phyloP scores from a whole-genome alignment of 1,140 invertebrate genomes.

The Trichonephila clavipes region DNA sequence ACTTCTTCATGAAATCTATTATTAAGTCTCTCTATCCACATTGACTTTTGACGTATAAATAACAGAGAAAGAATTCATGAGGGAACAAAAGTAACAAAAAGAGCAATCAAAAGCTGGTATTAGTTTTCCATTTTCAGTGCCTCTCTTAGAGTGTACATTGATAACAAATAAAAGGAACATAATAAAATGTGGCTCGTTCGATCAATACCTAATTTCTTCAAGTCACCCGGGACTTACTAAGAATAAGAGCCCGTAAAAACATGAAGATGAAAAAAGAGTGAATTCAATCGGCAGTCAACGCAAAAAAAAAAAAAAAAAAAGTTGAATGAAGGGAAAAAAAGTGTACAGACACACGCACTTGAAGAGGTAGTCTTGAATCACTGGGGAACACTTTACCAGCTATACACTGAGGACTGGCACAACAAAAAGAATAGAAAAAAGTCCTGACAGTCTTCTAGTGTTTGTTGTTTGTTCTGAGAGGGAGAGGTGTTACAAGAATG shows the following conservation, averaged over 20 bases:
- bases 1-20: slow-evolving; percentile 25
- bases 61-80: slow-evolving; percentile 31
- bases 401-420: background rate
- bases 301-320: slow-evolving; percentile 44
- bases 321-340: background rate
- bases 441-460: slow-evolving; percentile 37
- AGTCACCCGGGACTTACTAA: slow-evolving; percentile 36
- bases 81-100: slow-evolving; percentile 19
- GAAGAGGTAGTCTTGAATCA: slow-evolving; percentile 7
- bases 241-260: slow-evolving; percentile 31
- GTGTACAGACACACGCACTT: slow-evolving; percentile 5
- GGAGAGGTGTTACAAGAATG: slow-evolving; percentile 61
- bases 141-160: slow-evolving; percentile 17
- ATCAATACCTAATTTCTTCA: slow-evolving; percentile 72
- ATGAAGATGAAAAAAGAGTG: background rate
- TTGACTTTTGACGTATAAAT: slow-evolving; percentile 50
- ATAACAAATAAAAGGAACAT: slow-evolving; percentile 43
- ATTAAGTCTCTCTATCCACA: slow-evolving; percentile 22
- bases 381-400: slow-evolving; percentile 58
- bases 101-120: slow-evolving; percentile 45
- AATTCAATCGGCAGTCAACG: slow-evolving; percentile 51
- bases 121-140: slow-evolving; percentile 55
- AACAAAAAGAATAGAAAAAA: background rate
- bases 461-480: slow-evolving; percentile 64
- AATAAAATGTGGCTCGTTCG: slow-evolving; percentile 54